These are phyloP conservation scores for Danaus melanippus DNA, from an alignment of 1,140 invertebrate species.

Conservation along the genomic window DNA sequence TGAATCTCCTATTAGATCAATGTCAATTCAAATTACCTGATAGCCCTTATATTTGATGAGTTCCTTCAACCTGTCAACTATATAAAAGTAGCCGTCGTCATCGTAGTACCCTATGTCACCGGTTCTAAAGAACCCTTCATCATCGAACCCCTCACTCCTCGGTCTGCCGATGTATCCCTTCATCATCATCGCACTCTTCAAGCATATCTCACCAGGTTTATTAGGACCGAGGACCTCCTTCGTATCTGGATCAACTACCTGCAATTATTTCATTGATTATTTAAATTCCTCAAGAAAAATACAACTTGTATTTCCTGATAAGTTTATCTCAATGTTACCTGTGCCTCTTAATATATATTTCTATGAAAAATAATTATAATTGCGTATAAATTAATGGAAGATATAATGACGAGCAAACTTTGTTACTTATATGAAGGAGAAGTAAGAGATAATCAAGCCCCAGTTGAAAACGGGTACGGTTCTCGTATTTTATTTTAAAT, in stretches of 20 bases:
- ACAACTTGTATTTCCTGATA: too few relatives aligned
- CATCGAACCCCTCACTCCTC: conserved; percentile 77
- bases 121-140: conserved; percentile 83
- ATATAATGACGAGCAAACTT: too few relatives aligned
- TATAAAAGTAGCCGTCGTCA: conserved; percentile 76
- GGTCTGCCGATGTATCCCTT: conserved; percentile 77
- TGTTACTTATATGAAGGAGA: too few relatives aligned
- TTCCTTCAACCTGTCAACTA: conserved; percentile 85
- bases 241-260: conserved; percentile 75
- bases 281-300: too few relatives aligned
- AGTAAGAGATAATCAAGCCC: too few relatives aligned
- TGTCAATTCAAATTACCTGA: conserved; percentile 71
- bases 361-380: conserved; percentile 7
- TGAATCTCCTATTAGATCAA: not conserved
- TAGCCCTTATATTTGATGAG: conserved; percentile 85
- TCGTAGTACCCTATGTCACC: conserved; percentile 85
- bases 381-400: too few relatives aligned
- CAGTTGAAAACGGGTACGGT: too few relatives aligned
- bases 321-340: too few relatives aligned
- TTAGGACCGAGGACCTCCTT: conserved; percentile 74
- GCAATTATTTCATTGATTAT: not conserved
- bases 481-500: too few relatives aligned
- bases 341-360: too few relatives aligned
- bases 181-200: conserved; percentile 77
- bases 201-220: conserved; percentile 77